A percentile compares a stretch with the other conserved stretches of the same genome.
These are phyloP conservation scores for Ctenopoma multispine DNA, from an alignment of 2,797 vertebrate genomes.

Conservation along the genomic window DNA sequence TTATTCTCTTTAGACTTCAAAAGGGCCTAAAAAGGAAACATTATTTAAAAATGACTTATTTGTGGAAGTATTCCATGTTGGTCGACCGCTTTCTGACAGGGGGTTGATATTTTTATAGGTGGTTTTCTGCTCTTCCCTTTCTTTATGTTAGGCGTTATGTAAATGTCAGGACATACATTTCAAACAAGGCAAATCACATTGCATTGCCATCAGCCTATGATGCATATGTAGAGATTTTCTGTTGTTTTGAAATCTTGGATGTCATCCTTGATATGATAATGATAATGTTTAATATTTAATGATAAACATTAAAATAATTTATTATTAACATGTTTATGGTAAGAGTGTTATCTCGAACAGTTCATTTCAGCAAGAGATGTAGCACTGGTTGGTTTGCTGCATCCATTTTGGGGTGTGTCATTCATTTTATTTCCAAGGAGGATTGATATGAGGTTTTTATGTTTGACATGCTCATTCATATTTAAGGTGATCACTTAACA, in stretches of 20 bases:
- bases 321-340: background rate
- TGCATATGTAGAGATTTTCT: background rate
- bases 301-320: too few species aligned
- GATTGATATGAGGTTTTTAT: background rate
- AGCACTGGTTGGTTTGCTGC: background rate
- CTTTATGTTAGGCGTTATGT: constrained; percentile 17
- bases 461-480: constrained; percentile 18
- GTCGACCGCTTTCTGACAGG: constrained; percentile 9
- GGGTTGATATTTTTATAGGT: constrained; percentile 15
- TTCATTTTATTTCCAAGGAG: background rate
- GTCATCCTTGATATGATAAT: too few species aligned
- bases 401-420: background rate
- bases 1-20: constrained; percentile 39
- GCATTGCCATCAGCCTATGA: background rate
- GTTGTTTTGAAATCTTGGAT: too few species aligned
- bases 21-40: constrained; percentile 23
- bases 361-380: background rate
- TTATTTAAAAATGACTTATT: constrained; percentile 32
- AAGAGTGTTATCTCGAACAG: too few species aligned
- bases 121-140: constrained; percentile 33
- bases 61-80: constrained; percentile 32
- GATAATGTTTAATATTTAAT: too few species aligned
- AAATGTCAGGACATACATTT: constrained; percentile 3
- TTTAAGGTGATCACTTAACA: constrained; percentile 41
- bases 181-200: constrained; percentile 1